These are phyloP conservation scores for Rhyacophila evoluta DNA, from an alignment of 2,888 invertebrate species.

Conservation along the genomic window DNA sequence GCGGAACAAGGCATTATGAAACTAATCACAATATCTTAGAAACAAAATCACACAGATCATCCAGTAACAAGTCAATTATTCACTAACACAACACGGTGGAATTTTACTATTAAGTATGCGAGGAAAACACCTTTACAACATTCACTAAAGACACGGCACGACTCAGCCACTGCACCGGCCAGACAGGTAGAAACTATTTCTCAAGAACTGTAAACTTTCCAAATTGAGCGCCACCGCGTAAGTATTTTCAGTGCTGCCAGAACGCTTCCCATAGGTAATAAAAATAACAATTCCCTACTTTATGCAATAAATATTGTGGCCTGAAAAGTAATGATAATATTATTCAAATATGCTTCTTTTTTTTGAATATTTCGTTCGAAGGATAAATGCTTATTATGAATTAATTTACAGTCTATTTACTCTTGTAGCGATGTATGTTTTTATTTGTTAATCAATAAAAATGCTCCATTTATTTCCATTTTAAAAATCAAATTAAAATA, in stretches of 20 bases:
- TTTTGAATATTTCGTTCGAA: too few relatives aligned
- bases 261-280: too few relatives aligned
- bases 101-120: conserved; percentile 31
- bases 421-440: too few relatives aligned
- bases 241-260: conserved; percentile 5
- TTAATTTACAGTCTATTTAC: too few relatives aligned
- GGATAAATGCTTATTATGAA: too few relatives aligned
- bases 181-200: conserved; percentile 38
- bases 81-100: conserved; percentile 40
- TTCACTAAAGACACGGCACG: conserved; percentile 40
- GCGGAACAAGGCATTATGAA: conserved; percentile 89
- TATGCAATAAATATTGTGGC: too few relatives aligned
- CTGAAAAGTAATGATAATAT: too few relatives aligned
- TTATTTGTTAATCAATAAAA: too few relatives aligned
- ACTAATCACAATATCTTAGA: conserved; percentile 33
- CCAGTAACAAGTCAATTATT: conserved; percentile 30
- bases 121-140: conserved; percentile 45
- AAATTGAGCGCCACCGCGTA: conserved; percentile 40
- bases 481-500: too few relatives aligned
- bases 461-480: too few relatives aligned
- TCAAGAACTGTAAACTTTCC: conserved; percentile 45
- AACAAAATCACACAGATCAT: conserved; percentile 30
- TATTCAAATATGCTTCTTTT: too few relatives aligned
- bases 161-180: conserved; percentile 34
- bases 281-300: too few relatives aligned